Base-by-base conservation (phyloP, 2,888 invertebrate genomes). In the Hydriomena furcata region DNA sequence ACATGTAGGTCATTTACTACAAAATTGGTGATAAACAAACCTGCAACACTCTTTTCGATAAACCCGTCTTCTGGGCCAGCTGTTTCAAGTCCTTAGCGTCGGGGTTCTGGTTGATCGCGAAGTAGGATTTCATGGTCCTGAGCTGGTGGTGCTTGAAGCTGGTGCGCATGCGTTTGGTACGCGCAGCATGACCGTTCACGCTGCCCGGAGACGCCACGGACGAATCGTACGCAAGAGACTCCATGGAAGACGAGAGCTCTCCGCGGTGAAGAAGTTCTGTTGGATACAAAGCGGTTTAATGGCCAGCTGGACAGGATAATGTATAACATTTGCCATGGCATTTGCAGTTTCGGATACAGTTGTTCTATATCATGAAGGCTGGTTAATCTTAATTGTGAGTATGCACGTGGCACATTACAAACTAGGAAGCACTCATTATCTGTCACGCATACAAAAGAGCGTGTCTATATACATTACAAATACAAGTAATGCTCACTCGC, bases 141-240 rank as follows among this genome's bases (percentile, higher is more conserved):
- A 99, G 93, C 83, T 99, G 99, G 81, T 99, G 98, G 82, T 99
- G 99, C 81, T 99, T 99, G 92, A 99, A 99, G 64, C 98, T 99
- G 38, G 99, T 99, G 48, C 99, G 92, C 97, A 99, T 99, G 49
- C 99, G 93, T 84, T 99, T 99, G 51, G 97, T 96, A 53, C 97
- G 81, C 91, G 94, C 82, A 62, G 91, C 77, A 87, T 90, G 91
- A 25, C 90, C 84, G 0, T 85, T 80, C 8, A 94, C 93, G 50
- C 93, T 93, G 1, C 94, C 94, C 0, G 94, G 94, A 0, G 94
- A 94, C 0, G 94, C 93, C 11, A 93, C 94, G 1, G 94, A 94
- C 0, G 94, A 93, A 71, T 94, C 95, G 82, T 95, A 95, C 0
- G 94, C 93, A 13, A 95, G 82, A 0, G 94, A 95, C 73, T 95